Percentiles rank a stretch among this genome's conserved stretches.
phyloP scores from a whole-genome alignment of 2,797 vertebrate genomes.

The Poliocrania exsul region DNA sequence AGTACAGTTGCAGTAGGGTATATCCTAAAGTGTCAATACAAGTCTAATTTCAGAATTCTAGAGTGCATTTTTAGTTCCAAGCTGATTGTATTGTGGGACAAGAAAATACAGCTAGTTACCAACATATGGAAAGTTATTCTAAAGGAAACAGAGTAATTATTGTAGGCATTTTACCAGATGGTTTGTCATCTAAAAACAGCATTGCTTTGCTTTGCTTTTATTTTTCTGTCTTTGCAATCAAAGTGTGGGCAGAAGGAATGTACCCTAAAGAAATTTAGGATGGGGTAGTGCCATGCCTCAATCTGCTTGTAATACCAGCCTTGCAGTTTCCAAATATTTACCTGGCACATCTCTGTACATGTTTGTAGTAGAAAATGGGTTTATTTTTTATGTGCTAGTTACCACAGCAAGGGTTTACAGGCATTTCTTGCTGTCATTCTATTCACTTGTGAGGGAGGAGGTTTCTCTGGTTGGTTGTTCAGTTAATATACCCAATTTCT shows the following conservation, averaged over 20 bases:
- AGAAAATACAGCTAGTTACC: background rate
- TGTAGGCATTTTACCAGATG: conserved; percentile 48
- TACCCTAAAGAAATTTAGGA: background rate
- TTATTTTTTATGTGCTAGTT: background rate
- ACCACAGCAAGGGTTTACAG: background rate
- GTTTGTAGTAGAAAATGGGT: background rate
- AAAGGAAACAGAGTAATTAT: conserved; percentile 31
- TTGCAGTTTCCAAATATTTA: background rate
- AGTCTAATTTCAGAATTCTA: background rate
- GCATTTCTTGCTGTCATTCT: background rate
- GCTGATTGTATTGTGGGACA: background rate
- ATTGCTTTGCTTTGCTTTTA: conserved; percentile 9
- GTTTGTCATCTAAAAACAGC: conserved; percentile 13
- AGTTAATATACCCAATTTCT: background rate
- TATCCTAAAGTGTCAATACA: background rate
- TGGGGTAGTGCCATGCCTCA: background rate
- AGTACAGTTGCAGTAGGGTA: background rate
- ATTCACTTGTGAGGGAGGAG: background rate
- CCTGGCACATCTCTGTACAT: background rate
- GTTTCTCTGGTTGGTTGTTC: background rate
- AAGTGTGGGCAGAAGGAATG: background rate
- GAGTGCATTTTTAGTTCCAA: background rate
- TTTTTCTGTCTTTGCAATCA: conserved; percentile 2
- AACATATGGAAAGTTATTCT: conserved; percentile 34
- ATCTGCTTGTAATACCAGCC: background rate